phyloP scores from a whole-genome alignment of 2,888 invertebrate species.

The Phaonia tiefii region DNA sequence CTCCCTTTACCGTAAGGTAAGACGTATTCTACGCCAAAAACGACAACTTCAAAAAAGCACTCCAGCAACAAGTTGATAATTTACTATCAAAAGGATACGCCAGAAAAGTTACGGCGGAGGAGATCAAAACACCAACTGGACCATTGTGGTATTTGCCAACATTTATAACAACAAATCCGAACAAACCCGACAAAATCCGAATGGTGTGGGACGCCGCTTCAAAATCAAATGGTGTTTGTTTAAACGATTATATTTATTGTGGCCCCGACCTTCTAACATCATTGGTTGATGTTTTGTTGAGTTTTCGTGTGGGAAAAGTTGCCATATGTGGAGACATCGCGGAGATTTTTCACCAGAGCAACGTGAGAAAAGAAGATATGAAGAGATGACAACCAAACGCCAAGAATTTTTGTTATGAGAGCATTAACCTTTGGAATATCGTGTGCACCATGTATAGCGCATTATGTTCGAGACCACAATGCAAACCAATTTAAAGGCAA shows the following conservation, averaged over 20 bases:
- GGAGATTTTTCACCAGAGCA: slow-evolving; percentile 62
- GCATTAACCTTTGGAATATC: slow-evolving; percentile 55
- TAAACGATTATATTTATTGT: slow-evolving; percentile 9
- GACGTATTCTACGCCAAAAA: too few species aligned
- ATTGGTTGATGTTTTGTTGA: slow-evolving; percentile 37
- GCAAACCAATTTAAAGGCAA: slow-evolving; percentile 32
- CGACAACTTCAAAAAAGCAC: too few species aligned
- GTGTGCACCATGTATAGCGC: slow-evolving; percentile 58
- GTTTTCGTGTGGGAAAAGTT: slow-evolving; percentile 56
- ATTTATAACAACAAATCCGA: slow-evolving; percentile 32
- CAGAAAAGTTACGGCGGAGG: slow-evolving; percentile 20
- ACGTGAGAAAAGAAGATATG: slow-evolving; percentile 40
- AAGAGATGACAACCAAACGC: slow-evolving; percentile 31
- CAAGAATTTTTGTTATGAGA: slow-evolving; percentile 55
- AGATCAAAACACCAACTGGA: too few species aligned
- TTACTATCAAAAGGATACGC: slow-evolving; percentile 39
- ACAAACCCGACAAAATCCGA: slow-evolving; percentile 63
- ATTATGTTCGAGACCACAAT: slow-evolving; percentile 38
- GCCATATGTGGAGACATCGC: slow-evolving; percentile 58
- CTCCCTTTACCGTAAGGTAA: too few species aligned
- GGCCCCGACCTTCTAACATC: slow-evolving; percentile 67
- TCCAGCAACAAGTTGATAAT: slow-evolving; percentile 23
- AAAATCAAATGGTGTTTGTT: slow-evolving; percentile 19
- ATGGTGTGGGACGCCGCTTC: too few species aligned
- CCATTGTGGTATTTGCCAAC: slow-evolving; percentile 20